phyloP scores from a whole-genome alignment of 2,797 vertebrate species.

The Cephalopachus bancanus region DNA sequence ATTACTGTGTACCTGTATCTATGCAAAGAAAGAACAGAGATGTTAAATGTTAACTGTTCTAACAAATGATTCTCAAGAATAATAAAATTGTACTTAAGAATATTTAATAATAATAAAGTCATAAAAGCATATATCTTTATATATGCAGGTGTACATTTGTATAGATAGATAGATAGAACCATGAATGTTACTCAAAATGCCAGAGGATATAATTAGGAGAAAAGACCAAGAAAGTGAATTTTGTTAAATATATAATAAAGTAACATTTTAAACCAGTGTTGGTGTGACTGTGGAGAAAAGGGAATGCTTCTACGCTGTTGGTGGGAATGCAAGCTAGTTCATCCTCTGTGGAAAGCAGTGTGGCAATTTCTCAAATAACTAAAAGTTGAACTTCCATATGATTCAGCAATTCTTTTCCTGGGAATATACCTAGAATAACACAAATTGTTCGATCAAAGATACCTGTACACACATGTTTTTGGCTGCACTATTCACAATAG shows the following conservation, averaged over 20 bases:
- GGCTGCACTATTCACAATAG: too few species aligned
- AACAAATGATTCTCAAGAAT: constrained; percentile 10
- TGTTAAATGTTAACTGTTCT: neutral
- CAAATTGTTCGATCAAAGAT: too few species aligned
- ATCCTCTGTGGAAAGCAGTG: too few species aligned
- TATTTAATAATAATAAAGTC: neutral
- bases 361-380: too few species aligned
- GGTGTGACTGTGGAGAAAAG: too few species aligned
- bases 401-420: too few species aligned
- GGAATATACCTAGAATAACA: too few species aligned
- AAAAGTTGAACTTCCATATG: too few species aligned
- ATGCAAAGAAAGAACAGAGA: neutral
- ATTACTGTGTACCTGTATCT: neutral
- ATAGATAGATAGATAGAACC: neutral
- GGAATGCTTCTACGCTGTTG: too few species aligned
- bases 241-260: neutral
- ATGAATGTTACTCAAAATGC: neutral
- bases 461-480: too few species aligned
- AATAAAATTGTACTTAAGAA: constrained; percentile 35
- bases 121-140: neutral
- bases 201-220: neutral
- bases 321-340: too few species aligned
- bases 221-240: neutral
- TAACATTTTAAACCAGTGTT: neutral
- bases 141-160: neutral